Percentiles rank a stretch among this genome's conserved stretches.
These are phyloP conservation scores for Elgonia sp. DNA, from an alignment of 2,888 invertebrate genomes.

Conservation along the genomic window DNA sequence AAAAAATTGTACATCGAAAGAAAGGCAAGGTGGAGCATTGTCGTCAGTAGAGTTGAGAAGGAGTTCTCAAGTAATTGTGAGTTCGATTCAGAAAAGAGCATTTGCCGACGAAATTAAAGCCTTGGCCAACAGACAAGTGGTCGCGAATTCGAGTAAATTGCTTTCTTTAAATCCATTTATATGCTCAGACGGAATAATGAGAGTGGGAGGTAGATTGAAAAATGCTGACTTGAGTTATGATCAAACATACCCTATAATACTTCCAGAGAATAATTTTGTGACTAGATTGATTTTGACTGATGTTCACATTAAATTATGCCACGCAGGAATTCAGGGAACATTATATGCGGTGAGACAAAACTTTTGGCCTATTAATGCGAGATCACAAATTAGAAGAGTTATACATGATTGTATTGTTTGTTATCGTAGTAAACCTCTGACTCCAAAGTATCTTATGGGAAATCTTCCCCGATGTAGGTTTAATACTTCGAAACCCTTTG, in stretches of 20 bases:
- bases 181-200: slow-evolving; percentile 2
- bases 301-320: slow-evolving; percentile 23
- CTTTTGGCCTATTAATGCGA: slow-evolving; percentile 38
- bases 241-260: slow-evolving; percentile 34
- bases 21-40: not conserved
- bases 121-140: not conserved
- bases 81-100: not conserved
- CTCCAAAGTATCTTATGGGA: not conserved
- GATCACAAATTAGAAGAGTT: not conserved
- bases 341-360: slow-evolving; percentile 18
- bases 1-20: not conserved
- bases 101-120: slow-evolving; percentile 42
- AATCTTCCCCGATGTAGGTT: not conserved
- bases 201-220: slow-evolving; percentile 57
- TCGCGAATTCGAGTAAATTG: slow-evolving; percentile 47
- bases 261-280: slow-evolving; percentile 32
- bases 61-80: not conserved
- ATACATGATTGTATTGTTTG: not conserved
- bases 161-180: slow-evolving; percentile 42
- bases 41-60: not conserved
- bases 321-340: slow-evolving; percentile 50
- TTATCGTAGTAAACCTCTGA: not conserved
- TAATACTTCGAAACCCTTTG: not conserved
- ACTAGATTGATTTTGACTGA: slow-evolving; percentile 34
- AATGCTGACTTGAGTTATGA: slow-evolving; percentile 13